These are phyloP conservation scores for Gallinago undulata DNA, from an alignment of 2,113 vertebrate genomes.

Conservation along the genomic window DNA sequence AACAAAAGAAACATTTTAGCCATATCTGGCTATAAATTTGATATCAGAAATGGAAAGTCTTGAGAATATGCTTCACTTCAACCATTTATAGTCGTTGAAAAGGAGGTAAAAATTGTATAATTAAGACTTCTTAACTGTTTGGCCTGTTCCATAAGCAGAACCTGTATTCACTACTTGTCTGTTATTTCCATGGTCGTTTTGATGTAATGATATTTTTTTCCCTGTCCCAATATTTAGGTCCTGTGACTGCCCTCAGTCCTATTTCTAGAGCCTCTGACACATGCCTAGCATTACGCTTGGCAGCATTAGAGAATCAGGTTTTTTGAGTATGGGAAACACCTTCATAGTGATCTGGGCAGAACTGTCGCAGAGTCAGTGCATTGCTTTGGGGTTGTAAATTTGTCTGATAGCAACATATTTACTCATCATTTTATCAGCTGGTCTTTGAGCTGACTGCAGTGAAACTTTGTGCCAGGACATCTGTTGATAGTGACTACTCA, in stretches of 20 bases:
- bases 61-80: neutral
- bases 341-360: neutral
- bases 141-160: neutral
- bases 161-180: neutral
- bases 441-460: neutral
- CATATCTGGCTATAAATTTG: neutral
- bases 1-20: neutral
- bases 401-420: neutral
- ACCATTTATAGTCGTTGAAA: neutral
- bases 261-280: neutral
- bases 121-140: neutral
- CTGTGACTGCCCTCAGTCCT: neutral
- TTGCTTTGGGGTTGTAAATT: neutral
- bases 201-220: neutral
- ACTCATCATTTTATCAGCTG: neutral
- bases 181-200: neutral
- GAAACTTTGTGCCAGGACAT: neutral
- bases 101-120: neutral
- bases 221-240: rapidly evolving
- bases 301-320: rapidly evolving
- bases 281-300: rapidly evolving
- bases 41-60: neutral
- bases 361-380: neutral
- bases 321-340: neutral
- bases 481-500: neutral